These are phyloP conservation scores for Cheilosia vernalis DNA, from an alignment of 2,888 invertebrate species.

Conservation along the genomic window DNA sequence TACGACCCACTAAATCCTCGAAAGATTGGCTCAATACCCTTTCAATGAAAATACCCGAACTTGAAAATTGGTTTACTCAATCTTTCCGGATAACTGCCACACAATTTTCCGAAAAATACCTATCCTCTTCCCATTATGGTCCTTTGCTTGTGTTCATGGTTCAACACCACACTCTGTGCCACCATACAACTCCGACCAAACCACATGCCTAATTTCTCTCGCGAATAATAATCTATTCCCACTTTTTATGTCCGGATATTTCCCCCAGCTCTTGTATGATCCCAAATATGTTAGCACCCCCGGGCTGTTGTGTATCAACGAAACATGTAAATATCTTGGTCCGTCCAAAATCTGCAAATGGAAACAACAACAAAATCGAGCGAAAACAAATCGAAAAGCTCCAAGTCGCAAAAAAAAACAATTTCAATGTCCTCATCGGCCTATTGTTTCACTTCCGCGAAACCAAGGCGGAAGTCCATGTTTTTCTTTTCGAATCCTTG, in stretches of 20 bases:
- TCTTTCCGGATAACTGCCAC: too few relatives aligned
- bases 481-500: constrained; percentile 41
- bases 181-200: constrained; percentile 21
- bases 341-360: constrained; percentile 33
- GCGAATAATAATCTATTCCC: constrained; percentile 45
- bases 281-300: constrained; percentile 23
- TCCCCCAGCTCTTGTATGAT: constrained; percentile 40
- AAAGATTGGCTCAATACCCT: too few relatives aligned
- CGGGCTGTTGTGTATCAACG: constrained; percentile 59
- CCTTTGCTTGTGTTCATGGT: too few relatives aligned
- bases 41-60: too few relatives aligned
- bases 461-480: constrained; percentile 60
- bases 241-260: constrained; percentile 56
- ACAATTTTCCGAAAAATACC: too few relatives aligned
- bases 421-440: constrained; percentile 47
- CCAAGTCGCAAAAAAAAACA: constrained; percentile 15
- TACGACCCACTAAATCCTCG: too few relatives aligned
- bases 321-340: constrained; percentile 64
- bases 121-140: too few relatives aligned
- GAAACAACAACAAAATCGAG: background rate
- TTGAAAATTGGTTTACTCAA: too few relatives aligned
- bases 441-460: constrained; percentile 47
- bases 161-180: too few relatives aligned
- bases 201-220: constrained; percentile 11
- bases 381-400: constrained; percentile 5